Conservation (phyloP, 30 jellyfish, hydroid and myxozoan species). For the Mastigias papua region DNA sequence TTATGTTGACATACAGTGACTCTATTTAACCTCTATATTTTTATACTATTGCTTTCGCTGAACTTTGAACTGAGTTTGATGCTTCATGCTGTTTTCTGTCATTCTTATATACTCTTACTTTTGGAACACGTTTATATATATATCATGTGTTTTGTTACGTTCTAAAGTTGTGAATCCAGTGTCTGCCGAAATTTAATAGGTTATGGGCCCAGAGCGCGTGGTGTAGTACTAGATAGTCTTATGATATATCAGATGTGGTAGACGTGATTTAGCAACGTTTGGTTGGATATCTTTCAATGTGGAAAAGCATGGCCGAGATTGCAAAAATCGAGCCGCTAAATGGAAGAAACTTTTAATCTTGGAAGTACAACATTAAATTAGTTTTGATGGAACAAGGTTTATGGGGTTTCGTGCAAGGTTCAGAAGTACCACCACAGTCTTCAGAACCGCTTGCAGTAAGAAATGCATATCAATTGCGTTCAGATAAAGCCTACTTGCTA, state of each 20-base stretch:
- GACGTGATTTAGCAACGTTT: not conserved
- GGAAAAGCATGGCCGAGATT: conserved; percentile 52
- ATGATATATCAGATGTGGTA: not conserved
- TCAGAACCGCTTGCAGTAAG: conserved; percentile 35
- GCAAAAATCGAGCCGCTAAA: conserved; percentile 49
- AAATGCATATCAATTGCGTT: conserved; percentile 46
- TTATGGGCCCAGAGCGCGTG: not conserved
- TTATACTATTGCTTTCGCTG: too few species aligned
- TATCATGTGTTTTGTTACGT: too few species aligned
- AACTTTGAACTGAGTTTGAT: too few species aligned
- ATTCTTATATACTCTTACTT: too few species aligned
- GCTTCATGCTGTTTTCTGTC: too few species aligned
- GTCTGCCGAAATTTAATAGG: not conserved
- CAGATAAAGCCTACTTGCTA: conserved; percentile 61
- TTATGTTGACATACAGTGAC: too few species aligned
- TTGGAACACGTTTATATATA: too few species aligned
- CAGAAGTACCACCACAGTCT: conserved; percentile 43
- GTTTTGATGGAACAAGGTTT: conserved; percentile 58
- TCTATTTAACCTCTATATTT: too few species aligned
- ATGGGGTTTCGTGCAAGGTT: conserved; percentile 49
- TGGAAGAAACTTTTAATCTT: conserved; percentile 54
- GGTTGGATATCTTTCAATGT: not conserved
- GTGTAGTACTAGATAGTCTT: not conserved
- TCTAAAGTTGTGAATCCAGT: too few species aligned
- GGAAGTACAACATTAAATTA: conserved; percentile 54